These are phyloP conservation scores for Gastracanthus pulcherrimus DNA, from an alignment of 2,888 invertebrate genomes.

Conservation along the genomic window DNA sequence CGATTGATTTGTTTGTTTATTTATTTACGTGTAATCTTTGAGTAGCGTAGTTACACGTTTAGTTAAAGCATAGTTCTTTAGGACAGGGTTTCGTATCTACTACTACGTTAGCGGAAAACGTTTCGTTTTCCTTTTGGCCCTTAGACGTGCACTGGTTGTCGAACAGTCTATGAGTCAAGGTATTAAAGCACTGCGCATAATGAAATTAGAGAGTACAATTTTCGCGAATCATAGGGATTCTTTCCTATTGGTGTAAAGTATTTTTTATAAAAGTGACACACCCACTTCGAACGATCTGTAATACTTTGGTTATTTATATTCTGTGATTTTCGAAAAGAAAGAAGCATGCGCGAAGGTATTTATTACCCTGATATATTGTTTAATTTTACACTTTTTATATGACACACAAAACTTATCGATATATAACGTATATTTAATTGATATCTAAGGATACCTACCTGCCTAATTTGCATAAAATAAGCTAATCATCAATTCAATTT, in stretches of 20 bases:
- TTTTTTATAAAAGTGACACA: slow-evolving; percentile 21
- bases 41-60: no score
- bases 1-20: no score
- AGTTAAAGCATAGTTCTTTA: not conserved
- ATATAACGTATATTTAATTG: not conserved
- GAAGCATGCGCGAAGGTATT: not conserved
- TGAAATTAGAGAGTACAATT: slow-evolving; percentile 38
- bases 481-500: not conserved
- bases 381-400: slow-evolving; percentile 45
- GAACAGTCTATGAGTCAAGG: no score
- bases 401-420: slow-evolving; percentile 20
- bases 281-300: slow-evolving; percentile 1
- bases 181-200: slow-evolving; percentile 8
- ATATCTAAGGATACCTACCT: slow-evolving; percentile 10
- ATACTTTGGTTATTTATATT: slow-evolving; percentile 7
- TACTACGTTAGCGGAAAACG: no score
- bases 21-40: no score
- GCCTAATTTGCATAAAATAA: slow-evolving; percentile 21
- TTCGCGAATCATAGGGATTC: slow-evolving; percentile 28
- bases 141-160: no score
- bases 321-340: slow-evolving; percentile 1
- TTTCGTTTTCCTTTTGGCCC: no score
- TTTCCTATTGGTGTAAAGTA: slow-evolving; percentile 20
- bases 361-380: not conserved
- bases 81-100: not conserved